A percentile compares a stretch with the other conserved stretches of the same genome.
These are phyloP conservation scores for Echinops telfairi DNA, from an alignment of 2,113 vertebrate species.

Conservation along the genomic window DNA sequence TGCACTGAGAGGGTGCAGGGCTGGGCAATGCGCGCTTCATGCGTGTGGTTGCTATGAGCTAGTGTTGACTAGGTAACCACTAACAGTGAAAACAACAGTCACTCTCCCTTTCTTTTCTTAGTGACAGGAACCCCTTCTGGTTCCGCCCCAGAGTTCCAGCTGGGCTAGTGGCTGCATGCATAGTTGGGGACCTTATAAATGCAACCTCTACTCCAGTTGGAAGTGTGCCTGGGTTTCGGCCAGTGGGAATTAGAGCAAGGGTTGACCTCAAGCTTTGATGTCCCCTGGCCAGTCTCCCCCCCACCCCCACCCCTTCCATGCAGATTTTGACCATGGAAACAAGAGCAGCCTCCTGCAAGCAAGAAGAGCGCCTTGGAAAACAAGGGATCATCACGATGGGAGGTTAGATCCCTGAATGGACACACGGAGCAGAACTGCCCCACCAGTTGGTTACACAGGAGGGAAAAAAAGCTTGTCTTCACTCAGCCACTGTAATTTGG, in stretches of 20 bases:
- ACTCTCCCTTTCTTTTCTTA: background rate
- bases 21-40: too few relatives aligned
- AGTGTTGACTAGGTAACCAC: too few relatives aligned
- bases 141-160: background rate
- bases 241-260: background rate
- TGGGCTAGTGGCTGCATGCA: background rate
- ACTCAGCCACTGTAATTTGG: background rate
- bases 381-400: background rate
- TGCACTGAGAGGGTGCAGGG: too few relatives aligned
- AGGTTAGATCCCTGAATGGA: background rate
- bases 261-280: background rate
- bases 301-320: too few relatives aligned
- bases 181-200: fast-evolving
- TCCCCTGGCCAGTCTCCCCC: too few relatives aligned
- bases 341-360: background rate
- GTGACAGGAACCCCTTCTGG: background rate
- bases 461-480: background rate
- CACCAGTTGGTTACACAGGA: fast-evolving
- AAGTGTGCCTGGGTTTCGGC: background rate
- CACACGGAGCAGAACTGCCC: background rate
- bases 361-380: background rate
- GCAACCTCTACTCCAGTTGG: background rate
- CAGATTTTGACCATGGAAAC: background rate
- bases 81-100: background rate
- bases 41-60: too few relatives aligned